Base-by-base conservation (phyloP, 2,113 vertebrate species). In the Syrrhaptes paradoxus region DNA sequence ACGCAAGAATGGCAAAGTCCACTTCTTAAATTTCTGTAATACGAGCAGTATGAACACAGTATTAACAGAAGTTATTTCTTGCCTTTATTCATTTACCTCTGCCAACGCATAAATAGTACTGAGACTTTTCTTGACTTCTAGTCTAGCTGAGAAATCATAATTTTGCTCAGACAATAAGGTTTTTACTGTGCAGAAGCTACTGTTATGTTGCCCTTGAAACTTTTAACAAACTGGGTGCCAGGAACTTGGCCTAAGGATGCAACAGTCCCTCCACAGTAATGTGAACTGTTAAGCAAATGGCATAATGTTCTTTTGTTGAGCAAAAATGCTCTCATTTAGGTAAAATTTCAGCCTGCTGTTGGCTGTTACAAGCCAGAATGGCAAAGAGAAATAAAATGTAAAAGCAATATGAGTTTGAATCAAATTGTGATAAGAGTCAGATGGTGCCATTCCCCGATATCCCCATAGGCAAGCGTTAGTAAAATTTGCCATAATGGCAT, bases 201-300 rank as follows among this genome's bases (percentile, higher is more conserved):
- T 86, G 45, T 55, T 94, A 67, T 95, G 82, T 87, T 97, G 93
- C 52, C 95, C 95, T 98, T 97, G 95, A 97, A 98, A 97, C 82
- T 97, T 97, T 84, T 77, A 92, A 91, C 72, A 91, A 90, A 86
- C 68, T 61, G 76, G 88, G 84, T 94, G 80, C 67, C 94, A 79
- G 90, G 52, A 77, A 97, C 78, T 96, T 97, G 95, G 97, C 97
- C 97, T 88, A 87, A 85, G 95, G 91, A 96, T 92, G 95, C 89
- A 97, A 67, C 77, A 46, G 73, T 97, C 93, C 87, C 94, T 90
- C 91, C 93, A 49, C 85, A 93, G 87, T 97, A 97, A 98, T 98
- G 90, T 95, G 90, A 94, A 97, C 96, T 97, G 97, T 98, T 98
- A 98, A 98, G 95, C 97, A 98, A 98, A 98, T 98, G 96, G 95